phyloP scores from a whole-genome alignment of 2,797 vertebrate genomes.

The Phoxinus dragarum region DNA sequence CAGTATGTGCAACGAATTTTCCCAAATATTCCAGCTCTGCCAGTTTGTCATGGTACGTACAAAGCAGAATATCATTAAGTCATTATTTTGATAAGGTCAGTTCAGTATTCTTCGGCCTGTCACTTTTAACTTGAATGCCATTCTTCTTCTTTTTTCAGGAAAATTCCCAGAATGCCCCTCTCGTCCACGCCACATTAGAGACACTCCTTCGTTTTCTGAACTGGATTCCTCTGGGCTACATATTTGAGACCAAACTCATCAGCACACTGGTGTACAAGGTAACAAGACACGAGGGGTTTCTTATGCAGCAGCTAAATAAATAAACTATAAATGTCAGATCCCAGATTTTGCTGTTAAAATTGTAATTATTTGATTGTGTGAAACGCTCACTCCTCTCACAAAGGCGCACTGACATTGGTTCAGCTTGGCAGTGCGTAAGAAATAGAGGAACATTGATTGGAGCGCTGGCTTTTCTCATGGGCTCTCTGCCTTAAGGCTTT shows the following conservation, averaged over 20 bases:
- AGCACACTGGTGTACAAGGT: slow-evolving; percentile 94
- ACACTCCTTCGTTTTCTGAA: slow-evolving; percentile 89
- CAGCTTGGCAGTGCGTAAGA: slow-evolving; percentile 73
- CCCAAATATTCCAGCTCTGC: slow-evolving; percentile 91
- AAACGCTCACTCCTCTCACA: slow-evolving; percentile 68
- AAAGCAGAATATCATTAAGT: not conserved
- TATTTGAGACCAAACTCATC: slow-evolving; percentile 93
- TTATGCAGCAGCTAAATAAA: not conserved
- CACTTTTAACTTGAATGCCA: not conserved
- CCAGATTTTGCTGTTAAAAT: not conserved
- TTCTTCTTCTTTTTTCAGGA: slow-evolving; percentile 73
- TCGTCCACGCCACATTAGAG: slow-evolving; percentile 90
- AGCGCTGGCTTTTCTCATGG: slow-evolving; percentile 46
- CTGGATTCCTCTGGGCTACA: slow-evolving; percentile 93
- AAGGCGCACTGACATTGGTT: slow-evolving; percentile 70
- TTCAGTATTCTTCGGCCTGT: not conserved
- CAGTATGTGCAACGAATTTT: slow-evolving; percentile 94
- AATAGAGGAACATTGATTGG: slow-evolving; percentile 69
- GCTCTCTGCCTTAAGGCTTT: slow-evolving; percentile 20
- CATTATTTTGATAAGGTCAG: not conserved
- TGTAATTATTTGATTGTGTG: not conserved
- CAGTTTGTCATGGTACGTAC: slow-evolving; percentile 91
- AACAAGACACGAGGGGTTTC: slow-evolving; percentile 11
- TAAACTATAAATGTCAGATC: not conserved
- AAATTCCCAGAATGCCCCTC: slow-evolving; percentile 90